Evolutionary conservation across 2,113 vertebrate species (phyloP).

Genomic region (Megaceryle torquata): DNA sequence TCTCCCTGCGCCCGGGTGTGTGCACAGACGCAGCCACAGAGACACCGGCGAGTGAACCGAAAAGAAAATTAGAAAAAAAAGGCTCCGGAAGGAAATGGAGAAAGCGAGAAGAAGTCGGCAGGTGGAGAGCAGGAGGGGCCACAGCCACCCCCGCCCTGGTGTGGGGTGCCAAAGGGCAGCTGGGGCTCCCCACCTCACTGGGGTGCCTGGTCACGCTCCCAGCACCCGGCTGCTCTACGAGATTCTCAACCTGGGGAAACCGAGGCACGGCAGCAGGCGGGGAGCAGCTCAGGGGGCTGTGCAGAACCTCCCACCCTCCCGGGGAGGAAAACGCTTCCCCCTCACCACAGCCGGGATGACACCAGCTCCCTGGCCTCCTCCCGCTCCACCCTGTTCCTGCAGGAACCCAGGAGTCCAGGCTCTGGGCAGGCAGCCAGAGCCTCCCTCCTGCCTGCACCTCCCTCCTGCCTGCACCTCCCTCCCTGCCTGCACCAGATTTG

Average conservation of each 20-base stretch:
- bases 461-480: not conserved
- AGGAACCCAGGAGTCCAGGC: slow-evolving; percentile 42
- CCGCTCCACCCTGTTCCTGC: slow-evolving; percentile 63
- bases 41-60: not conserved
- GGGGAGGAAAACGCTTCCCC: not conserved
- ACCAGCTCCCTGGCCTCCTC: slow-evolving; percentile 44
- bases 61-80: not conserved
- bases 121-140: slow-evolving; percentile 36
- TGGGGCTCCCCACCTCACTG: not conserved
- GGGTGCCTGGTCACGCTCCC: not conserved
- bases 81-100: slow-evolving; percentile 60
- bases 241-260: not conserved
- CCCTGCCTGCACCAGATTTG: not conserved
- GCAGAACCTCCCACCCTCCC: not conserved
- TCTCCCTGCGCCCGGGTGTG: not conserved
- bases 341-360: not conserved
- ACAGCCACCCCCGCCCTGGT: not conserved
- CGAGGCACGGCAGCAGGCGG: not conserved
- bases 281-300: accelerated
- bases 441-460: not conserved
- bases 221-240: not conserved
- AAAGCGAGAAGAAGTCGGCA: slow-evolving; percentile 9
- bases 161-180: not conserved
- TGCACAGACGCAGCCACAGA: not conserved
- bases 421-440: slow-evolving; percentile 35